Evolutionary conservation across 2,888 invertebrate species (phyloP), one percentile per base, ranked within the genome.

Genomic region (Mythimna pallens): DNA sequence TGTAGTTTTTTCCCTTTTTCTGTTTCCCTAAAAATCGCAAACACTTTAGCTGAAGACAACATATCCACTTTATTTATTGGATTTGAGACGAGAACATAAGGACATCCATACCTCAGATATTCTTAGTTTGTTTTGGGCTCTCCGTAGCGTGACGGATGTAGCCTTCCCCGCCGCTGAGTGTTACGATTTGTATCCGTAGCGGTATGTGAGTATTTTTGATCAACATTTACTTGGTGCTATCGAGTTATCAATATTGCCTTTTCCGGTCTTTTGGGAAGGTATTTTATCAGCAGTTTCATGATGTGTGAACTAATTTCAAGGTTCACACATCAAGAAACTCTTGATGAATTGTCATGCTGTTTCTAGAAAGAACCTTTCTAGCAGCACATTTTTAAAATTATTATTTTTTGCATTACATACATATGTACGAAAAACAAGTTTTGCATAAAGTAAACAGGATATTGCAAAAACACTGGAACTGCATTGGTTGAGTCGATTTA

Each of bases 71-170:
- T 70, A 72, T 82, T 73, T 78, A 58, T 82, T 73, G 73, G 78
- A 82, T 73, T 67, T 65, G 34, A 67, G 66, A 70, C 12, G 25
- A 67, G 73, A 68, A 78, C 65, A 81, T 77, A 81, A 78, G 68
- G 65, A 82, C 55, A 65, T 70, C 55, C 34, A 73, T 67, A 68
- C 68, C 62, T 82, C 40, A 79, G 65, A 76, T 76, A 82, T 82
- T 82, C 67, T 78, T 62, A 81, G 72, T 82, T 76, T 76, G 80
- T 82, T 54, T 79, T 54, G 69, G 67, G 72, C 52, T 65, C 68
- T 82, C 68, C 69, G 84, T 81, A 83, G 79, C 71, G 79, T 80
- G 84, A 85, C 85, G 67, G 80, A 85, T 85, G 75, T 77, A 83
- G 70, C 73, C 77, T 81, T 83, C 86, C 85, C 78, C 81, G 80